Evolutionary conservation across 2,888 invertebrate species (phyloP), one percentile per base, ranked within the genome.

Genomic region (Tetranychus truncatus): DNA sequence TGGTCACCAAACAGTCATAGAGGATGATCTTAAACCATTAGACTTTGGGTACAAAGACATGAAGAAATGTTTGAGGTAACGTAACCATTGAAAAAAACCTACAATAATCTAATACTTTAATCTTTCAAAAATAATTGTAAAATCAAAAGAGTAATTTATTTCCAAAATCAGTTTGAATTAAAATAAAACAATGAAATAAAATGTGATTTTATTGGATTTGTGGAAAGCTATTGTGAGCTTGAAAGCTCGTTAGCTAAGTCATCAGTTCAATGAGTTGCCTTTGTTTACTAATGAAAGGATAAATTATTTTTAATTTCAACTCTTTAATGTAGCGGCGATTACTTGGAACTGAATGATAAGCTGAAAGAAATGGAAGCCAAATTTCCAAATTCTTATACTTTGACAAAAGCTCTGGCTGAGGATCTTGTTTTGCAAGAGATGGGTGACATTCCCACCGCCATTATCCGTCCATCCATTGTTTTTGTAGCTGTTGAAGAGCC

Each of bases 1-100:
- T 69, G 77, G 78, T 73, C 76, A 78, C 69, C 72, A 76, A n/a
- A 71, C 11, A n/a, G 76, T 76, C 1, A 76, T 78, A 3, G 77
- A 77, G 9, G 78, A 78, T 55, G 9, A 73, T 6, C 67, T 78
- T 7, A 76, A 78, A 24, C 46, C 72, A 9, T 24, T 69, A 21
- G 11, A 69, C 6, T 69, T 69, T 20, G 20, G 11, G 3, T 69
- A 20, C 20, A 21, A 69, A 20, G 69, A 69, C 4, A 24, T 69
- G 21, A 20, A 21, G 3, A 69, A 69, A 69, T 20, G 20, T 20
- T 69, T 69, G 21, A 69, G 20, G 21, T 69, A 55, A 34, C 34
- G n/a, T 34, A 34, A 34, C 34, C 34, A 34, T 34, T 34, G 34
- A 34, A 34, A 0, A 3, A 5, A 34, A 4, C 34, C 4, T 34